These are phyloP conservation scores for Microctenopoma steveboyesi DNA, from an alignment of 2,797 vertebrate species.

Conservation along the genomic window DNA sequence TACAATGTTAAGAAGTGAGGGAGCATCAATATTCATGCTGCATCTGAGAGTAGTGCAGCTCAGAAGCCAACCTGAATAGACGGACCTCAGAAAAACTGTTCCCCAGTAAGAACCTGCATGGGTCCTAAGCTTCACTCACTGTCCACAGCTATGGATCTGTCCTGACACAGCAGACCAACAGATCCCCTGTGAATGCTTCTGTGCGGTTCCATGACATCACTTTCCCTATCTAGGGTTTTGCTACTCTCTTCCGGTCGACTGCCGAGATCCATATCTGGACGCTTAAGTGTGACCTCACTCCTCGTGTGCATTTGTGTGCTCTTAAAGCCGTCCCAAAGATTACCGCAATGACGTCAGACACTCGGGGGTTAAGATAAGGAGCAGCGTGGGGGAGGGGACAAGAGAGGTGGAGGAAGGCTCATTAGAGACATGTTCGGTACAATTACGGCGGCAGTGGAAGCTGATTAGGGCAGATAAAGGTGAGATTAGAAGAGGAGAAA, in stretches of 20 bases:
- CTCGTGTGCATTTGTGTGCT: conserved; percentile 6
- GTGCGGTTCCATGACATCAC: conserved; percentile 34
- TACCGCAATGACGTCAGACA: conserved; percentile 53
- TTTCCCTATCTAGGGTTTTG: conserved; percentile 28
- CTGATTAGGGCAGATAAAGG: conserved; percentile 67
- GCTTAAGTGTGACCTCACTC: conserved; percentile 35
- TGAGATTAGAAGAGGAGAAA: conserved; percentile 67
- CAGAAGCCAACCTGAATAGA: conserved; percentile 14
- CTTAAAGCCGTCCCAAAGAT: conserved; percentile 46
- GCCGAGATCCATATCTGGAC: conserved; percentile 32
- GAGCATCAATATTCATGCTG: conserved; percentile 70
- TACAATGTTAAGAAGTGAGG: conserved; percentile 67
- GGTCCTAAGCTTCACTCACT: conserved; percentile 35
- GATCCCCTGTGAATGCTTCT: conserved; percentile 2
- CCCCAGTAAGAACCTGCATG: conserved; percentile 22
- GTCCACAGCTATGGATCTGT: conserved; percentile 20
- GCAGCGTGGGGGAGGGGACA: conserved; percentile 12
- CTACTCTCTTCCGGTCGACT: conserved; percentile 7
- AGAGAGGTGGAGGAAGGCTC: conserved; percentile 26
- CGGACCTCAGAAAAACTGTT: conserved; percentile 23
- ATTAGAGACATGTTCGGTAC: conserved; percentile 42
- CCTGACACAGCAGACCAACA: conserved; percentile 18
- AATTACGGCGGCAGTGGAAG: conserved; percentile 63
- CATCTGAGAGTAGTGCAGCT: conserved; percentile 6
- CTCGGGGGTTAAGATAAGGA: conserved; percentile 27